Conservation (phyloP, 2,113 vertebrate species). For the Ameiurus melas region DNA sequence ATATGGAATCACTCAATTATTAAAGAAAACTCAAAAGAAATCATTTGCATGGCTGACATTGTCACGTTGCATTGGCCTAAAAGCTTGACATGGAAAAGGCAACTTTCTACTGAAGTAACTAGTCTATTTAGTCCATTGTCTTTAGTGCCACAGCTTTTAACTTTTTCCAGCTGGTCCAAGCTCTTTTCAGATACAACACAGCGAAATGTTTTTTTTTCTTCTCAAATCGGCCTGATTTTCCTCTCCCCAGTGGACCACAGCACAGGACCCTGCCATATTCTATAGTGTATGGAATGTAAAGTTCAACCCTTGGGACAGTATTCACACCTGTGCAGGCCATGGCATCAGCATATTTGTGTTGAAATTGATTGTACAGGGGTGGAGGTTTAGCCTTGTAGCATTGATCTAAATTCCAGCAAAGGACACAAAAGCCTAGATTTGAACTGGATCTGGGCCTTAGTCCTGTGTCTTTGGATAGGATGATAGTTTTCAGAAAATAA, state of each 20-base stretch:
- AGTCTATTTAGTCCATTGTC: not conserved
- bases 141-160: not conserved
- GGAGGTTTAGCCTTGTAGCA: not conserved
- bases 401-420: constrained; percentile 4
- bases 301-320: constrained; percentile 7
- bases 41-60: not conserved
- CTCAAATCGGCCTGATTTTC: constrained; percentile 2
- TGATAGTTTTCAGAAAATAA: not conserved
- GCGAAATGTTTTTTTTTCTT: not conserved
- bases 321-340: constrained; percentile 31
- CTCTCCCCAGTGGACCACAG: not conserved
- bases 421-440: constrained; percentile 3
- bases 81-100: not conserved
- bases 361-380: not conserved
- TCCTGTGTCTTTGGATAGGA: not conserved
- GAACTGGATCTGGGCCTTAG: not conserved
- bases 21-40: not conserved
- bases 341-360: constrained; percentile 36
- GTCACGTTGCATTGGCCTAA: not conserved
- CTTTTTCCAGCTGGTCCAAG: not conserved
- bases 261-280: constrained; percentile 7
- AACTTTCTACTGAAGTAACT: not conserved
- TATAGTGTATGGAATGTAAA: constrained; percentile 21
- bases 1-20: not conserved
- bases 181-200: not conserved